Evolutionary conservation across 2,797 vertebrate species (phyloP), one percentile per base, ranked within the genome.

Genomic region (Ptychadena robeensis): DNA sequence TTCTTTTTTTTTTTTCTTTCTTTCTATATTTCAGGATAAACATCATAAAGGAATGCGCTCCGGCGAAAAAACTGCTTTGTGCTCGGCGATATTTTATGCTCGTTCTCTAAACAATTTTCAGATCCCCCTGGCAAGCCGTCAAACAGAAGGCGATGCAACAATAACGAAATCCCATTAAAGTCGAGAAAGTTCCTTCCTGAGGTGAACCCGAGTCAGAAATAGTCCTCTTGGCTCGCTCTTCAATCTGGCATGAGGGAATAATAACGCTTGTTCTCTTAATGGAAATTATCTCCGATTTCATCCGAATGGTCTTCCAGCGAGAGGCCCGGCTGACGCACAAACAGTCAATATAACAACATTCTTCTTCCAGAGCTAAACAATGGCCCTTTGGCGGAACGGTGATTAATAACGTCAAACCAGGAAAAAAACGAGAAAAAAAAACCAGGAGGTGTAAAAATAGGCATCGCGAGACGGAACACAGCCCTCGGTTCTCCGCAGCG

Each of bases 141-240:
- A 97, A 95, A 97, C 96, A 97, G 96, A 97, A 98, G 96, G 95
- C 94, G 89, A 95, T 10, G 93, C 94, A 96, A 98, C 96, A 97
- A 96, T 97, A 96, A 96, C 94, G 93, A 93, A 95, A 95, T 94
- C 96, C 96, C 96, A 96, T 97, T 97, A 97, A 97, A 97, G 96
- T 94, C 93, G 93, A 94, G 94, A 97, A 97, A 94, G 95, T 96
- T 97, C 96, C 96, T 98, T 97, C 97, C 96, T 97, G 94, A 96
- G 94, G 94, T 96, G 95, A 96, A 95, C 94, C 93, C 89, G 32
- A 88, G 94, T 96, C 96, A 97, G 95, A 98, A 98, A 98, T 98
- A 98, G 96, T 95, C 91, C 94, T 96, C 93, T 94, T 96, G 95
- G 94, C 94, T 91, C 86, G 85, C 89, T 92, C 89, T 90, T 90